Evolutionary conservation across 2,797 vertebrate genomes (phyloP), one percentile per base, ranked within the genome.

Genomic region (Petrocephalus sullivani): DNA sequence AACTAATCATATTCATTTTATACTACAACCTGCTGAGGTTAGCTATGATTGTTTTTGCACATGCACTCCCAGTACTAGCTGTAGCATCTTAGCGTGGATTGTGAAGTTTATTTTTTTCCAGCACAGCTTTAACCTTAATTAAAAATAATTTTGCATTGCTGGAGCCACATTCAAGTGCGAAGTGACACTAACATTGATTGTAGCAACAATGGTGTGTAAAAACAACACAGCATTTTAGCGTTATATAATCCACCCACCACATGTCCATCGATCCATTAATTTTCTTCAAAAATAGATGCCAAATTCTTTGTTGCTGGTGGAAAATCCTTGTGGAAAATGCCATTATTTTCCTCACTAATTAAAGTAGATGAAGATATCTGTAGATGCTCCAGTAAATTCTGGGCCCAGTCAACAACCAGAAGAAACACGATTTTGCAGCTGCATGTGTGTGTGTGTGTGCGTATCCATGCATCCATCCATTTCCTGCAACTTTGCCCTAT

Each of bases 1-100:
- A 81, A 81, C 75, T 81, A 81, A 81, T 81, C n/a, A 41, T 81
- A 81, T 81, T 81, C 75, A 49, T 81, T 81, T 49, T 49, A 81
- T 81, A 46, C 75, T 81, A 49, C 75, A 46, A 46, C n/a, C 67
- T 41, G 67, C 33, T 71, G 67, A 41, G 67, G 67, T 81, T 46
- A 19, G 41, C 41, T 49, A 19, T 81, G 75, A 81, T n/a, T 49
- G 37, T 19, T 81, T 81, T 16, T 81, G 6, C 8, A 49, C 37
- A 81, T 37, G 46, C 7, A 12, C 19, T 49, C 75, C 75, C 75
- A 81, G 41, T 41, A 1, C 75, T 81, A 49, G 16, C 75, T 2
- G 3, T 49, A 81, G 41, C 37, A 81, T 49, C 41, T 49, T 81
- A 37, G 19, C n/a, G 4, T 81, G 75, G 33, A 81, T 81, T 46